A percentile compares a stretch with the other conserved stretches of the same genome.
These are phyloP conservation scores for Trichacis sp. DNA, from an alignment of 2,888 invertebrate species.

Conservation along the genomic window DNA sequence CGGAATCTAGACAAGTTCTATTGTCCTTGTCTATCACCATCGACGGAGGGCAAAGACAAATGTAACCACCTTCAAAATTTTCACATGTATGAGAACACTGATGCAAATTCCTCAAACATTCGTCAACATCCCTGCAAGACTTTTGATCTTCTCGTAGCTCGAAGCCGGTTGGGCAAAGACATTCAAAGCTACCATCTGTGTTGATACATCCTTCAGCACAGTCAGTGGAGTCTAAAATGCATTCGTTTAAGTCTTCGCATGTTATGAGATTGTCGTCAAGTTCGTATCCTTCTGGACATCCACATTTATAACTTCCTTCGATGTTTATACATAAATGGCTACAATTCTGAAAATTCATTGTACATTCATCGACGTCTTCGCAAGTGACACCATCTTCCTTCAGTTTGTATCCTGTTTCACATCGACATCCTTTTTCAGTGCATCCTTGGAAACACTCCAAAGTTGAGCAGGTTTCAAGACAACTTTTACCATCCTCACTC, in stretches of 20 bases:
- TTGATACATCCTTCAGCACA: slow-evolving; percentile 69
- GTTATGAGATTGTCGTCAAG: slow-evolving; percentile 55
- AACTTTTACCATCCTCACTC: slow-evolving; percentile 59
- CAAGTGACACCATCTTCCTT: slow-evolving; percentile 62
- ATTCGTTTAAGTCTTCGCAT: slow-evolving; percentile 67
- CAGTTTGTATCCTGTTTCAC: slow-evolving; percentile 69
- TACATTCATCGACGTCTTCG: slow-evolving; percentile 67
- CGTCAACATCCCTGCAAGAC: slow-evolving; percentile 71
- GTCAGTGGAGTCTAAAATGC: slow-evolving; percentile 48
- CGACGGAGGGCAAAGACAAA: slow-evolving; percentile 70
- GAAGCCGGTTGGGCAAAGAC: slow-evolving; percentile 70
- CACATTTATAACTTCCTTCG: slow-evolving; percentile 72
- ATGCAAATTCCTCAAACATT: slow-evolving; percentile 59
- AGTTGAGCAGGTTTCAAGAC: no score
- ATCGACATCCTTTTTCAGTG: slow-evolving; percentile 60
- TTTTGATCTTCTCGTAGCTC: slow-evolving; percentile 50
- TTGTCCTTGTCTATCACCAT: slow-evolving; percentile 60
- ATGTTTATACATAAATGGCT: slow-evolving; percentile 72
- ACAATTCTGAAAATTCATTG: slow-evolving; percentile 68
- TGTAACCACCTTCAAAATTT: slow-evolving; percentile 68
- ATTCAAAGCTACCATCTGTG: slow-evolving; percentile 70
- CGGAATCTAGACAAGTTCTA: slow-evolving; percentile 53
- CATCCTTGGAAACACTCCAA: slow-evolving; percentile 64
- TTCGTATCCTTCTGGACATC: slow-evolving; percentile 71
- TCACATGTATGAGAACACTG: slow-evolving; percentile 58